Evolutionary conservation across 1,140 invertebrate genomes (phyloP).

Genomic region (Orius laevigatus): DNA sequence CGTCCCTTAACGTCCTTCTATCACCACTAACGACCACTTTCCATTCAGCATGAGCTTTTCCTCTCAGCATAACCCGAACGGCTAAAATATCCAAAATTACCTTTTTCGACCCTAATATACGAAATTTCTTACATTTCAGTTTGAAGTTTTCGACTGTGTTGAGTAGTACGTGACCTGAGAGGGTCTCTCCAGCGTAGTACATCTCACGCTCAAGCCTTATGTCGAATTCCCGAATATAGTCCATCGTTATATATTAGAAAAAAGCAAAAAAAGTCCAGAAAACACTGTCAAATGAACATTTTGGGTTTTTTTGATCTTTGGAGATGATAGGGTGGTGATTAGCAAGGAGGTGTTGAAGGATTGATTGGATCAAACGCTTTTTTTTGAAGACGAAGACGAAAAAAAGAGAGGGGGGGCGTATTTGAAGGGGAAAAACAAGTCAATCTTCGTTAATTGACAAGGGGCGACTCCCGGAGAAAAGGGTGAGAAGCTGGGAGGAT

Average conservation of each 20-base stretch:
- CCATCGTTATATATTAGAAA: conserved; percentile 33
- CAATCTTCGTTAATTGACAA: too few species aligned
- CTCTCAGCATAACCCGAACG: conserved; percentile 53
- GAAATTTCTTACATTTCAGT: conserved; percentile 43
- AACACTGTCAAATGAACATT: too few species aligned
- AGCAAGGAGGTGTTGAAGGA: too few species aligned
- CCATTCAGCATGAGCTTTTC: conserved; percentile 69
- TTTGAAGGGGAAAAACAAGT: too few species aligned
- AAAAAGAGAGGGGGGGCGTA: too few species aligned
- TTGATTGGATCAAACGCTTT: too few species aligned
- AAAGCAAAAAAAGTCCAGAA: conserved; percentile 14
- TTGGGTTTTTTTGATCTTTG: too few species aligned
- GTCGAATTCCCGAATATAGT: conserved; percentile 64
- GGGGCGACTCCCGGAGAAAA: too few species aligned
- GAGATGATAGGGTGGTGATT: too few species aligned
- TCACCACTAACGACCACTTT: conserved; percentile 65
- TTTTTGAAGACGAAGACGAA: too few species aligned
- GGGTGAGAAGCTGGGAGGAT: too few species aligned
- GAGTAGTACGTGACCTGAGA: conserved; percentile 51
- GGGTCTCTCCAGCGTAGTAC: conserved; percentile 58
- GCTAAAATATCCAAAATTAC: conserved; percentile 32
- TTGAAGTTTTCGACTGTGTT: conserved; percentile 63
- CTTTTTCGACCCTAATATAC: not conserved
- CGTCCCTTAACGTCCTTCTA: conserved; percentile 57
- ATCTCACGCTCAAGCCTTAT: conserved; percentile 58